Percentiles rank a stretch among this genome's conserved stretches.
phyloP scores from a whole-genome alignment of 2,797 vertebrate species.

The Scarus forsteni region DNA sequence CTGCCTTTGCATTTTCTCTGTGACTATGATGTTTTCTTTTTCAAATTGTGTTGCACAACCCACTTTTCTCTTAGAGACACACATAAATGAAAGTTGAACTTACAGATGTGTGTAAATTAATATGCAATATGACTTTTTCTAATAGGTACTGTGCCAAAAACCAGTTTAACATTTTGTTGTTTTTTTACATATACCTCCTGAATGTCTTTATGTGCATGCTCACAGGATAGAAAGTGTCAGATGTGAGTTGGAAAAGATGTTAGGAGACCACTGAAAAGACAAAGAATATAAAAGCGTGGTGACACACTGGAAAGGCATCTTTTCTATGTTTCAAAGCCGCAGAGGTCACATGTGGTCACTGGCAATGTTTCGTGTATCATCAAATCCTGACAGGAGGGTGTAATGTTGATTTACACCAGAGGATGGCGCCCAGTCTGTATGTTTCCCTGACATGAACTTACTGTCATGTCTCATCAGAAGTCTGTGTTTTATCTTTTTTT shows the following conservation, averaged over 20 bases:
- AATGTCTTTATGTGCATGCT: constrained; percentile 21
- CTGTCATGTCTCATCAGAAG: neutral
- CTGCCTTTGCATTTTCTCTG: constrained; percentile 76
- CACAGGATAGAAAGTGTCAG: constrained; percentile 35
- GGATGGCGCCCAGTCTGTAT: constrained; percentile 73
- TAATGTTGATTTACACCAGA: constrained; percentile 58
- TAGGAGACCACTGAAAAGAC: too few relatives aligned
- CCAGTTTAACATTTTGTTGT: constrained; percentile 13
- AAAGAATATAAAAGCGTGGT: constrained; percentile 52
- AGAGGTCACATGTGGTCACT: constrained; percentile 72
- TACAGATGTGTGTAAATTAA: constrained; percentile 53
- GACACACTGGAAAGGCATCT: constrained; percentile 60
- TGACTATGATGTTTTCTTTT: constrained; percentile 80
- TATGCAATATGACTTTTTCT: constrained; percentile 46
- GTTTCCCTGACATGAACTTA: constrained; percentile 32
- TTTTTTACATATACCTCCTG: constrained; percentile 18
- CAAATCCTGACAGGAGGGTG: constrained; percentile 33
- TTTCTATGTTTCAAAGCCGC: constrained; percentile 64
- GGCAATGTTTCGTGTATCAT: constrained; percentile 38
- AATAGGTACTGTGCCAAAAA: constrained; percentile 50
- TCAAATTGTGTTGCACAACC: constrained; percentile 66
- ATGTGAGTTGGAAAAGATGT: constrained; percentile 22
- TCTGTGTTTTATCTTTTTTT: constrained; percentile 3
- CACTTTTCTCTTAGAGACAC: constrained; percentile 5
- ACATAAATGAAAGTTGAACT: constrained; percentile 23